phyloP scores from a whole-genome alignment of 1,140 invertebrate species.

The Camponotus pennsylvanicus region DNA sequence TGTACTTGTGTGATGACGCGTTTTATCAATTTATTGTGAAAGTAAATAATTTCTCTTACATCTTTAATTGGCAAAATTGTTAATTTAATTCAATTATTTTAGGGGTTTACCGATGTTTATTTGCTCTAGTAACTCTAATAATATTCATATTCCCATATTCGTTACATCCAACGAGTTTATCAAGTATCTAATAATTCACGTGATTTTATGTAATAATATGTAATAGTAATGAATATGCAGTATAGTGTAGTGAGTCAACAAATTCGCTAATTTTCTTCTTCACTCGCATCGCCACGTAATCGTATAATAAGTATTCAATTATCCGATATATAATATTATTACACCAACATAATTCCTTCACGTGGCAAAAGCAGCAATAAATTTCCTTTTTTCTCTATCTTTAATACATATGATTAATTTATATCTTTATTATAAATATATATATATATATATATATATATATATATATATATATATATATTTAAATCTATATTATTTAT shows the following conservation, averaged over 20 bases:
- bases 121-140: constrained; percentile 59
- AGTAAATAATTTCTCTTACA: constrained; percentile 17
- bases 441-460: too few relatives aligned
- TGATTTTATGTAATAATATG: constrained; percentile 60
- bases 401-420: neutral
- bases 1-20: too few relatives aligned
- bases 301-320: constrained; percentile 28
- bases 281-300: constrained; percentile 41
- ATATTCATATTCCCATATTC: constrained; percentile 53
- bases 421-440: neutral
- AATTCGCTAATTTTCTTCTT: constrained; percentile 50
- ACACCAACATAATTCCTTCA: neutral
- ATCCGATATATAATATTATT: neutral
- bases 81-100: constrained; percentile 44
- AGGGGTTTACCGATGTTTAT: constrained; percentile 52
- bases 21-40: too few relatives aligned
- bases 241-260: constrained; percentile 44
- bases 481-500: too few relatives aligned
- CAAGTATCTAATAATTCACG: constrained; percentile 63
- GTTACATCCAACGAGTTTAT: constrained; percentile 56
- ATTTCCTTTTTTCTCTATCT: neutral
- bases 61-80: constrained; percentile 26
- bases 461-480: too few relatives aligned
- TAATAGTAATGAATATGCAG: constrained; percentile 63
- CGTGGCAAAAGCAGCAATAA: neutral